Evolutionary conservation across 2,797 vertebrate species (phyloP), one percentile per base, ranked within the genome.

Genomic region (Pampus argenteus): DNA sequence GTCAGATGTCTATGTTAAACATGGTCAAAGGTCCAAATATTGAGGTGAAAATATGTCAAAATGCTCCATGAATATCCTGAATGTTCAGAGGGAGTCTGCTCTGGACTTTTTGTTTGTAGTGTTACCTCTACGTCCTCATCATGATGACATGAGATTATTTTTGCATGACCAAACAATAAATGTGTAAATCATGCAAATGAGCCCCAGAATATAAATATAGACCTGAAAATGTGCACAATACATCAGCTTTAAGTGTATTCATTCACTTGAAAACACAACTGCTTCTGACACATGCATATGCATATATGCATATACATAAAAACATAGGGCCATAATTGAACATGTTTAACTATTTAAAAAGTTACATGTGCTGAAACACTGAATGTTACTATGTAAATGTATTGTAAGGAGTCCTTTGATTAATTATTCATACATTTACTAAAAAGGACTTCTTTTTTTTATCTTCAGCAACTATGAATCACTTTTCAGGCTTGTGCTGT

Each of bases 271-370:
- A 52, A 67, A 23, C 18, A 0, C 6, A 47, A 20, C 20, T 29
- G 47, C 52, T 23, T 18, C 50, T 10, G 29, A 77, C 29, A 18
- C 31, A 14, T 36, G 34, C 18, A 62, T 36, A 50, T 14, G 28
- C 18, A 51, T 61, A n/a, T 60, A 58, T 14, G 17, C 13, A 38
- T 3, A 38, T 38, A 40, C 18, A 47, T 56, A n/a, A 62, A 51
- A 66, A n/a, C 34, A 20, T 10, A 51, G 38, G 0, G 13, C 42
- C 26, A 11, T 17, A 0, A 9, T 59, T 42, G 42, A 18, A 44
- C 50, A 7, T 66, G 47, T 25, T 26, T 66, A 23, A 45, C 29
- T 31, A 34, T 25, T 29, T 29, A 59, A 58, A 47, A 36, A 40
- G 20, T 26, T 22, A 1, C 9, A 34, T 40, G 8, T 40, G 2